Conservation (phyloP, 2,888 invertebrate species). For the Plebejus anna region DNA sequence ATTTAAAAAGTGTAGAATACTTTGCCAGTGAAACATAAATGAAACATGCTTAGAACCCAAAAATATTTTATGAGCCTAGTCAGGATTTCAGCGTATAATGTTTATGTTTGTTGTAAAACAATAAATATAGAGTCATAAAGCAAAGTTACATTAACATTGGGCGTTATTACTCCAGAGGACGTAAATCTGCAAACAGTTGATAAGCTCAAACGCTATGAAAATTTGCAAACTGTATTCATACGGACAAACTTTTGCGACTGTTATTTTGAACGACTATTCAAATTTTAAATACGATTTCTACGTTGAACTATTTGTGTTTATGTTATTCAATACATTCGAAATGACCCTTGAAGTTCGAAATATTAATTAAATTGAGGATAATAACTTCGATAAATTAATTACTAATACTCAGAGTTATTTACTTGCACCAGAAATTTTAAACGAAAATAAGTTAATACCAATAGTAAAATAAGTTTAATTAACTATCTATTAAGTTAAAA, state of each 20-base stretch:
- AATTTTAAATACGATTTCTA: conserved; percentile 5
- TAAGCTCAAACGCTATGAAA: conserved; percentile 28
- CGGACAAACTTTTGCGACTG: conserved; percentile 22
- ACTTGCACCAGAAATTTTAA: too few species aligned
- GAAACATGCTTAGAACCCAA: conserved; percentile 2
- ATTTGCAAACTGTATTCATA: conserved; percentile 10
- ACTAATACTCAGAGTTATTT: neutral
- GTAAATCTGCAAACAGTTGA: conserved; percentile 26
- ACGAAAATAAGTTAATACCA: too few species aligned
- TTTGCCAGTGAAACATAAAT: neutral
- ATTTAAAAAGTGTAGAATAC: neutral
- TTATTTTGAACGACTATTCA: conserved; percentile 10
- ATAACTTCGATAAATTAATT: neutral
- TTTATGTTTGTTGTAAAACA: conserved; percentile 23
- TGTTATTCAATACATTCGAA: conserved; percentile 1
- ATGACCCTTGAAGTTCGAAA: neutral
- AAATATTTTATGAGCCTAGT: neutral
- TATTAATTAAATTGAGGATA: neutral
- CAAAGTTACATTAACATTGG: conserved; percentile 22
- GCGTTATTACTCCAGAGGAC: conserved; percentile 18
- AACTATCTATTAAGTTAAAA: neutral
- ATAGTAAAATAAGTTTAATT: neutral
- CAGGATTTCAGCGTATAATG: conserved; percentile 4
- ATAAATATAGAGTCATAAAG: conserved; percentile 22
- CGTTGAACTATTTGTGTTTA: neutral